Base-by-base conservation (phyloP, 2,797 vertebrate genomes). In the Liasis olivaceus region DNA sequence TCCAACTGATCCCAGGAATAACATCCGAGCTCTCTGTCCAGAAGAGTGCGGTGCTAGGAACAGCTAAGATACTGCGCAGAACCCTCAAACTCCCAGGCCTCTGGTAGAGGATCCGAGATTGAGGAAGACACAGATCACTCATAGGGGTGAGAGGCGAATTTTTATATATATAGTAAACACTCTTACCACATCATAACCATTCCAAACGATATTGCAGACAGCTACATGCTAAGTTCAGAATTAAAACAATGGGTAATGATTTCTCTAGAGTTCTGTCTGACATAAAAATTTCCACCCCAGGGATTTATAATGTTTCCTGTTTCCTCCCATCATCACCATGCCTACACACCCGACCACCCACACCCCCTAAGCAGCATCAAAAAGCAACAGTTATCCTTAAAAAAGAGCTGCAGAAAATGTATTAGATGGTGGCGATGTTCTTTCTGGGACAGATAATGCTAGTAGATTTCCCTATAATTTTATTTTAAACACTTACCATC, bases 401-500 rank as follows among this genome's bases (percentile, higher is more conserved):
- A 64, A 36, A 66, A 62, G 5, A 56, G 4, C n/a, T 90, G 60
- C 60, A 64, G 20, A 85, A 56, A 20, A 63, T 54, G 11, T 85
- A 13, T 4, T 86, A 9, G 9, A 51, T 90, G 42, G 42, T 26
- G 58, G 11, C n/a, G 13, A 54, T 64, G 26, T 1, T 36, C 9
- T 85, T 63, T 51, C 77, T 85, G 47, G 54, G 28, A 24, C 58
- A 64, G 12, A 54, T 59, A 59, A 42, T 8, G 36, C 77, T 28
- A 90, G 62, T 9, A 7, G 5, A 89, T 51, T 66, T 59, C 5
- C n/a, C 36, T 72, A 62, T 22, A 28, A 54, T 85, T 58, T 66
- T 88, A 66, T 31, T 88, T 24, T 85, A 22, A 81, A 42, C 28
- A 62, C 92, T 89, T 85, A 91, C 92, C 15, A 36, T 85, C 87